Base-by-base conservation (phyloP, 2,888 invertebrate species). In the Oxyteleia sp. region DNA sequence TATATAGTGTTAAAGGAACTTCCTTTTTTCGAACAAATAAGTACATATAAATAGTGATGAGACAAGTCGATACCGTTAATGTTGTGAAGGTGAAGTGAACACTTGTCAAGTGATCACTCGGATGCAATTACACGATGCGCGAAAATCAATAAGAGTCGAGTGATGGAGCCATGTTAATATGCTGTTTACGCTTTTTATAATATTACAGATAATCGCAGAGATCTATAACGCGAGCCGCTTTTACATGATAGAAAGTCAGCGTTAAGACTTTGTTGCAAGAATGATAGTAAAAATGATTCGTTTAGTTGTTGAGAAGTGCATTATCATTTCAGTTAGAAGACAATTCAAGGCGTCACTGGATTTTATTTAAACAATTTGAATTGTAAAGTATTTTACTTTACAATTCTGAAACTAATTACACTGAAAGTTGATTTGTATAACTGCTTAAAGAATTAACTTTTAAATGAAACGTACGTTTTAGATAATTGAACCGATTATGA, bases 141-240 rank as follows among this genome's bases (percentile, higher is more conserved):
- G 49, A 71, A 16, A 47, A 15, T 35, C 61, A n/a, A 29, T 11
- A 29, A 13, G 18, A 63, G 29, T 26, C 5, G 8, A 49, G 8
- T 13, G 32, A 16, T 8, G 18, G 51, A 72, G 41, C 69, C 51
- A 69, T 55, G 69, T 57, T 79, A 16, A 69, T 38, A 57, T 15
- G 38, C 63, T 45, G 16, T 78, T 69, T 53, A 45, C 53, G 68
- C 76, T 59, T 76, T 59, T 57, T 57, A 41, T 49, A 49, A 57
- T 45, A 74, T 63, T 45, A 49, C 41, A 61, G 23, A 57, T 35
- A 57, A 35, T 26, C 5, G 51, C 51, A 15, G 10, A 51, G 16
- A 11, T 63, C 18, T n/a, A n/a, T n/a, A 32, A 10, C 1, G 10
- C 51, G 16, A 47, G 35, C 13, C 45, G 69, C 20, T 69, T 69